Percentiles rank a stretch among this genome's conserved stretches.
phyloP scores from a whole-genome alignment of 2,888 invertebrate species.

The Vannuccia rotundouncinata region DNA sequence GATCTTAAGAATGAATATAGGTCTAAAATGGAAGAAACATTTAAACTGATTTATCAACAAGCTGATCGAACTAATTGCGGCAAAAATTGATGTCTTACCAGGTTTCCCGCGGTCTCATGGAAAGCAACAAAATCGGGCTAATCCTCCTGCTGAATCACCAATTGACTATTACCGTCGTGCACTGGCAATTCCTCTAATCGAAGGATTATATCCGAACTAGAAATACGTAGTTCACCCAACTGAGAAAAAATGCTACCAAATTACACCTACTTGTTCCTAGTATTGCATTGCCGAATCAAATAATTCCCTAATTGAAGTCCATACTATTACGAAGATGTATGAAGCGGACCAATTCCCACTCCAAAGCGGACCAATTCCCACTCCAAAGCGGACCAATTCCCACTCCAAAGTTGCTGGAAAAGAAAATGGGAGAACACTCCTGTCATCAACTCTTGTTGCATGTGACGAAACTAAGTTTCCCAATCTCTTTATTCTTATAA shows the following conservation, averaged over 20 bases:
- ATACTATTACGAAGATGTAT: not conserved
- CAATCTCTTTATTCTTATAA: no score
- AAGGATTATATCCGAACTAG: not conserved
- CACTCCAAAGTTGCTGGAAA: not conserved
- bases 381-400: not conserved
- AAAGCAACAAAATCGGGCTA: not conserved
- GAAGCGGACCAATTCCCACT: not conserved
- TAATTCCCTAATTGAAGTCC: not conserved
- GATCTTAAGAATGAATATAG: not conserved
- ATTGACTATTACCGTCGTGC: not conserved
- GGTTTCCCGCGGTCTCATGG: not conserved
- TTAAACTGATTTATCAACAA: not conserved
- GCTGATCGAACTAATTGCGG: not conserved
- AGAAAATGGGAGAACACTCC: no score
- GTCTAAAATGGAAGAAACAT: not conserved
- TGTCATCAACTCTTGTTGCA: no score
- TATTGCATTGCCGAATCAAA: not conserved
- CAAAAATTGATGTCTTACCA: not conserved
- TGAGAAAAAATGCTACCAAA: not conserved
- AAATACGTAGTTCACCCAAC: not conserved
- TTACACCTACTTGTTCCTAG: not conserved
- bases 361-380: not conserved
- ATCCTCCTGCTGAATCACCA: not conserved
- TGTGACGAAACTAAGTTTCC: no score
- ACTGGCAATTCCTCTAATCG: not conserved